phyloP scores from a whole-genome alignment of 2,113 vertebrate species.

The Trogon melanurus region DNA sequence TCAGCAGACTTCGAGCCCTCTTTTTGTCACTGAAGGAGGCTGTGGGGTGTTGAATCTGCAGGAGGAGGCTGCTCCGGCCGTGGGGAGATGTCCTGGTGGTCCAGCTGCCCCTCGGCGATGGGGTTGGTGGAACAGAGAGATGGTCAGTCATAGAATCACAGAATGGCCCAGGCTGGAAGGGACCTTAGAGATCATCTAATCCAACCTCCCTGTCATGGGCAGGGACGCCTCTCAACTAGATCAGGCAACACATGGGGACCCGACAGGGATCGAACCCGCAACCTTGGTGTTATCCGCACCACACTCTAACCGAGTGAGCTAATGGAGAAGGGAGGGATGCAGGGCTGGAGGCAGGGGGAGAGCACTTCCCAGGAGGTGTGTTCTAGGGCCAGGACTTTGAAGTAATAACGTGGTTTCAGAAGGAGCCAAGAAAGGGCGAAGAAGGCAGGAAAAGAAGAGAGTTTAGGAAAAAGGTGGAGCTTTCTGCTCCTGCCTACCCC shows the following conservation, averaged over 20 bases:
- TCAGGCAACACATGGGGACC: too few relatives aligned
- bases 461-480: not conserved
- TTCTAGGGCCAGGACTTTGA: not conserved
- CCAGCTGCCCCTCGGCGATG: fast-evolving
- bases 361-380: not conserved
- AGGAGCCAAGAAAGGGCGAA: not conserved
- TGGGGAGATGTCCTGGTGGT: not conserved
- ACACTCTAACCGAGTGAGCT: too few relatives aligned
- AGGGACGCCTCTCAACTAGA: too few relatives aligned
- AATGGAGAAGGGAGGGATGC: not conserved
- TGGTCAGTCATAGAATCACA: not conserved
- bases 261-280: too few relatives aligned
- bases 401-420: not conserved
- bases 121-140: not conserved
- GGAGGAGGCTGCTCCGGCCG: not conserved
- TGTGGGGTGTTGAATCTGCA: not conserved
- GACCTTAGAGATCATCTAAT: too few relatives aligned
- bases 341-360: not conserved
- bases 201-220: too few relatives aligned
- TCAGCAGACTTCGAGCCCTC: not conserved
- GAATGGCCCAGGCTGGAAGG: too few relatives aligned
- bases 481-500: fast-evolving
- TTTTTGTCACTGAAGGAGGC: not conserved
- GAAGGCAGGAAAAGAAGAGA: not conserved
- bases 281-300: too few relatives aligned